Evolutionary conservation across 2,888 invertebrate genomes (phyloP).

Genomic region (Drosophila hawaiiensis): DNA sequence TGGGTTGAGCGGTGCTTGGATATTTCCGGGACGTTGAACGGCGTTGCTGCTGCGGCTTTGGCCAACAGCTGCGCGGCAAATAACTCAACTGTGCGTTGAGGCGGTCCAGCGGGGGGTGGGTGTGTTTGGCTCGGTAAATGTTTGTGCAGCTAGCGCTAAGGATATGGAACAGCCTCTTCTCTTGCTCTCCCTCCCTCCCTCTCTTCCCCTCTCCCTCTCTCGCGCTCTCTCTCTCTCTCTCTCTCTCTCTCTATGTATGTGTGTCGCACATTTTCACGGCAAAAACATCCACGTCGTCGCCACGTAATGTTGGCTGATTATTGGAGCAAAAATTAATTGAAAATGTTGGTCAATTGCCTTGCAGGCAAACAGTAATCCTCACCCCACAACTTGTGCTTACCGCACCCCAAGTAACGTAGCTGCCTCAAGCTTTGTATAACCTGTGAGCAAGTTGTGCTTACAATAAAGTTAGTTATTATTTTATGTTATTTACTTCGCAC

Average conservation of each 20-base stretch:
- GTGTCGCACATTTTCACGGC: slow-evolving; percentile 54
- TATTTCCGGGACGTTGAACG: slow-evolving; percentile 33
- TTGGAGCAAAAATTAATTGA: slow-evolving; percentile 85
- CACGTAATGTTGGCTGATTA: slow-evolving; percentile 75
- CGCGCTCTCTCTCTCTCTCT: not conserved
- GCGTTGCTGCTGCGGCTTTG: slow-evolving; percentile 56
- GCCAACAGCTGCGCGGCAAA: slow-evolving; percentile 77
- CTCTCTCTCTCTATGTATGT: not conserved
- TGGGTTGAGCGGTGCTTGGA: slow-evolving; percentile 5
- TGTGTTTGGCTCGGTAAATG: slow-evolving; percentile 57
- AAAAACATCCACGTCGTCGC: slow-evolving; percentile 34
- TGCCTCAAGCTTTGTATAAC: slow-evolving; percentile 29
- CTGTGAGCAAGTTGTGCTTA: slow-evolving; percentile 34
- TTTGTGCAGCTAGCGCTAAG: slow-evolving; percentile 49
- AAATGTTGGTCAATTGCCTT: slow-evolving; percentile 84
- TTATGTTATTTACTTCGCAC: slow-evolving; percentile 42
- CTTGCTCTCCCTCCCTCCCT: not conserved
- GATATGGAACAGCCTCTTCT: slow-evolving; percentile 25
- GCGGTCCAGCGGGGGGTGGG: slow-evolving; percentile 10
- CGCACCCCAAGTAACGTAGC: slow-evolving; percentile 15
- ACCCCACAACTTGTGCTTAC: not conserved
- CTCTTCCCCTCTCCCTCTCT: not conserved
- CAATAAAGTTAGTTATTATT: slow-evolving; percentile 59
- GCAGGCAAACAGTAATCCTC: slow-evolving; percentile 40
- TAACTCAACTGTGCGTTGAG: slow-evolving; percentile 79